Evolutionary conservation across 2,888 invertebrate genomes (phyloP).

Genomic region (Agrochola lychnidis): DNA sequence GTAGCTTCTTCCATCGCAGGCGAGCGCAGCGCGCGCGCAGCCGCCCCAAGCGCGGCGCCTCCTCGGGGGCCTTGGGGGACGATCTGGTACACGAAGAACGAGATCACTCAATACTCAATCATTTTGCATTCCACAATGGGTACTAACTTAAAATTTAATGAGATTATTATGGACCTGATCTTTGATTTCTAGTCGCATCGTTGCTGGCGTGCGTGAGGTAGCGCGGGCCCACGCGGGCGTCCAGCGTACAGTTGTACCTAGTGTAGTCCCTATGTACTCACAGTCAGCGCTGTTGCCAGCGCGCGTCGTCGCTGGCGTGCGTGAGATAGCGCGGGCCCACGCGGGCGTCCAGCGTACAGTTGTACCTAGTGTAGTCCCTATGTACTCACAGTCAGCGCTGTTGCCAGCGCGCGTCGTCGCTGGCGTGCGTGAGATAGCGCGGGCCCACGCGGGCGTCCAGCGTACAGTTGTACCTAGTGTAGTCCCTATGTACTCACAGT

Average conservation of each 20-base stretch:
- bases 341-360: constrained; percentile 93
- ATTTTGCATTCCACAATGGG: no score
- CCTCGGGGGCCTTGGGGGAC: constrained; percentile 61
- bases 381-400: constrained; percentile 34
- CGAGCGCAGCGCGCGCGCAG: constrained; percentile 65
- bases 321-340: constrained; percentile 85
- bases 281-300: constrained; percentile 42
- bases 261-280: background rate
- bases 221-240: constrained; percentile 87
- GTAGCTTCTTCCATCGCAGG: constrained; percentile 76
- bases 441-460: constrained; percentile 91
- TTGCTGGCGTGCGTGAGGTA: constrained; percentile 87
- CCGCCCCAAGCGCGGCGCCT: constrained; percentile 46
- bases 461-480: constrained; percentile 83
- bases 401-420: constrained; percentile 74
- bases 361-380: background rate
- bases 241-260: constrained; percentile 91
- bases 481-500: constrained; percentile 1
- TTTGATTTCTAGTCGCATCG: constrained; percentile 63
- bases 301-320: constrained; percentile 81
- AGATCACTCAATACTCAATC: no score
- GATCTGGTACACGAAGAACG: constrained; percentile 63
- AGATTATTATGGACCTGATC: no score
- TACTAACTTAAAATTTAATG: no score
- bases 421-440: constrained; percentile 86